Percentiles rank a stretch among this genome's conserved stretches.
These are phyloP conservation scores for Meleagris gallopavo DNA, from an alignment of 2,113 vertebrate species.

Conservation along the genomic window DNA sequence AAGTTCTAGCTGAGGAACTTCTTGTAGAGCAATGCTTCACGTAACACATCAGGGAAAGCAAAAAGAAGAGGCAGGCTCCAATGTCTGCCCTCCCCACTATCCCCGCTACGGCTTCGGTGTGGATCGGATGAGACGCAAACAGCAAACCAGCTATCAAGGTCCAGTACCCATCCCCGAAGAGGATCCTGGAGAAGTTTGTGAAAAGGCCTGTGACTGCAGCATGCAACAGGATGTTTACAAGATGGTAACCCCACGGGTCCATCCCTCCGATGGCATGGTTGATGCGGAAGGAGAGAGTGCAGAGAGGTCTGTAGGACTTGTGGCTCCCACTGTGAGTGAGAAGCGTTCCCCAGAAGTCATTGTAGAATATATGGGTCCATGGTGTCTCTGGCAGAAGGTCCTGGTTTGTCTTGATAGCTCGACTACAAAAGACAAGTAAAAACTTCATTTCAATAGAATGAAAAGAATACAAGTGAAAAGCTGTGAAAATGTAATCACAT, in stretches of 20 bases:
- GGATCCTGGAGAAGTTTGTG: slow-evolving; percentile 88
- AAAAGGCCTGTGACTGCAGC: slow-evolving; percentile 91
- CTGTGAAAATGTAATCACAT: neutral
- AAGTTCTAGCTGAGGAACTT: slow-evolving; percentile 67
- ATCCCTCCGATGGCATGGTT: slow-evolving; percentile 91
- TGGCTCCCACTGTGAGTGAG: slow-evolving; percentile 98
- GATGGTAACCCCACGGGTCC: slow-evolving; percentile 96
- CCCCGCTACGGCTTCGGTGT: slow-evolving; percentile 95
- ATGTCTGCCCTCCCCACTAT: slow-evolving; percentile 94
- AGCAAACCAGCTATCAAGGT: slow-evolving; percentile 92
- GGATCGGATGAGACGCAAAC: slow-evolving; percentile 94
- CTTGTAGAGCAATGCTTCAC: slow-evolving; percentile 87
- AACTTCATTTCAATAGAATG: slow-evolving; percentile 30
- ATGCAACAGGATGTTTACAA: slow-evolving; percentile 91
- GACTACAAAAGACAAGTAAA: slow-evolving; percentile 81
- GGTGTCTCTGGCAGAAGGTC: slow-evolving; percentile 97
- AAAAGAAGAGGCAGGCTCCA: slow-evolving; percentile 93
- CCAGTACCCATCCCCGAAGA: slow-evolving; percentile 92
- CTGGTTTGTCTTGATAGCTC: slow-evolving; percentile 99
- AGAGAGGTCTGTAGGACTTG: slow-evolving; percentile 97
- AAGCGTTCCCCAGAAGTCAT: slow-evolving; percentile 98
- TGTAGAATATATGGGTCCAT: slow-evolving; percentile 96
- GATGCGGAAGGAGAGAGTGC: slow-evolving; percentile 96
- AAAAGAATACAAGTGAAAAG: slow-evolving; percentile 15
- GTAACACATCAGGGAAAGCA: slow-evolving; percentile 94